Conservation (phyloP, 2,113 vertebrate genomes). For the Alethe castanea region DNA sequence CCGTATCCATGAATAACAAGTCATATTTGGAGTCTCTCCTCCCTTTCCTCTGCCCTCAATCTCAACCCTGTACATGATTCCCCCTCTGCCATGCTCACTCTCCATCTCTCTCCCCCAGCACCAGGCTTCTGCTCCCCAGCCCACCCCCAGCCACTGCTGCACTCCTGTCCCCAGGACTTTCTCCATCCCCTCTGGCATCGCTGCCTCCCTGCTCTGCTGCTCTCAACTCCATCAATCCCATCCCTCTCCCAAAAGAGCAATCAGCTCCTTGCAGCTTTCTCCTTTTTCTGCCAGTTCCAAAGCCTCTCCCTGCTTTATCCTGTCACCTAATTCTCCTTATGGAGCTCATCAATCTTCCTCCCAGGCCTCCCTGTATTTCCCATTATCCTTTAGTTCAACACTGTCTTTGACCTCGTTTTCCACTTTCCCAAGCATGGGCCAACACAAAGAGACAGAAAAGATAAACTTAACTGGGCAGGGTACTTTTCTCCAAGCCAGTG, state of each 20-base stretch:
- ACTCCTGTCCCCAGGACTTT: background rate
- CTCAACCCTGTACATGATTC: background rate
- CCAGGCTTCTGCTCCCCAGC: background rate
- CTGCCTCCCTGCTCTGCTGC: background rate
- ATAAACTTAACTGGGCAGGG: background rate
- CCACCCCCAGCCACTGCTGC: background rate
- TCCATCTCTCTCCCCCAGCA: background rate
- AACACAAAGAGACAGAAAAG: background rate
- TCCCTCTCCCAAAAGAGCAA: background rate
- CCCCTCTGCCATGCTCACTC: background rate
- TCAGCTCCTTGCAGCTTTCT: background rate
- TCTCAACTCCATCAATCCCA: background rate
- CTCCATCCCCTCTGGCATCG: accelerated
- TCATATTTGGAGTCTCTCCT: background rate
- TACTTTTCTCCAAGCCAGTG: background rate
- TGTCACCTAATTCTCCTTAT: background rate
- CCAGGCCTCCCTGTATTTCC: background rate
- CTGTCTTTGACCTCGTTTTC: background rate
- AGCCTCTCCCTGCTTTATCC: background rate
- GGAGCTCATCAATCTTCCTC: background rate
- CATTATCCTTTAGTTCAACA: background rate
- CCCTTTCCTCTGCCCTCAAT: background rate
- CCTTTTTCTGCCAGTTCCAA: background rate
- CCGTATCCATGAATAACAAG: background rate
- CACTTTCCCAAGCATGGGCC: background rate